phyloP scores from a whole-genome alignment of 2,113 vertebrate species.

The Tragelaphus strepsiceros region DNA sequence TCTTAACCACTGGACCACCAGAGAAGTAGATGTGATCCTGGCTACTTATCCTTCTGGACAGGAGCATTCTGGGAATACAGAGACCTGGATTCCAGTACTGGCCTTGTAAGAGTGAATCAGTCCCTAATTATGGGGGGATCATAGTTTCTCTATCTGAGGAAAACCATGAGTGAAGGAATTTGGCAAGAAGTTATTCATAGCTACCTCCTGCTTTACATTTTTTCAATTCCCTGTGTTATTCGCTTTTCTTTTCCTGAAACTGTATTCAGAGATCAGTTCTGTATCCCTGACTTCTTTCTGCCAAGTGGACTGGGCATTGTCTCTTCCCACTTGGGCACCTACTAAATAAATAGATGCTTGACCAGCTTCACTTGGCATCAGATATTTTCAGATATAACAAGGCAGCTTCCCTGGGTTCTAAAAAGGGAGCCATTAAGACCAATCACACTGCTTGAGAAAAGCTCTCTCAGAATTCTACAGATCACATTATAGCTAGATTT shows the following conservation, averaged over 20 bases:
- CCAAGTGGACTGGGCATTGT: not conserved
- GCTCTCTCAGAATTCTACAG: not conserved
- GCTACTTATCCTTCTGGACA: not conserved
- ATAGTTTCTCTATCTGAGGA: not conserved
- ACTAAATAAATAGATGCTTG: not conserved
- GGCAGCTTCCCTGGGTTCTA: not conserved
- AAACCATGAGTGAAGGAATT: not conserved
- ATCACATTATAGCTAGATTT: conserved; percentile 56
- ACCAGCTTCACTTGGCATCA: not conserved
- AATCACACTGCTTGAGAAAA: not conserved
- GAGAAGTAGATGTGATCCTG: not conserved
- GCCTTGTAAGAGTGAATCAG: not conserved
- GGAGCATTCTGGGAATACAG: not conserved
- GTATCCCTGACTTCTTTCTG: not conserved
- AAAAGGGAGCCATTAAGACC: not conserved
- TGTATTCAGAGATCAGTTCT: not conserved
- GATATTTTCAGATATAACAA: not conserved
- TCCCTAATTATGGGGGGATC: not conserved
- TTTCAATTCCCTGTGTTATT: not conserved
- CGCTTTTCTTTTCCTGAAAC: not conserved
- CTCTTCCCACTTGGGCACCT: not conserved
- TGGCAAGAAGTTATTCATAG: not conserved
- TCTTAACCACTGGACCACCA: not conserved
- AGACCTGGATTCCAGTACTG: not conserved
- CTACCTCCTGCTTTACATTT: not conserved